phyloP scores from a whole-genome alignment of 2,888 invertebrate species.

The Mesopsocus fuscifrons region DNA sequence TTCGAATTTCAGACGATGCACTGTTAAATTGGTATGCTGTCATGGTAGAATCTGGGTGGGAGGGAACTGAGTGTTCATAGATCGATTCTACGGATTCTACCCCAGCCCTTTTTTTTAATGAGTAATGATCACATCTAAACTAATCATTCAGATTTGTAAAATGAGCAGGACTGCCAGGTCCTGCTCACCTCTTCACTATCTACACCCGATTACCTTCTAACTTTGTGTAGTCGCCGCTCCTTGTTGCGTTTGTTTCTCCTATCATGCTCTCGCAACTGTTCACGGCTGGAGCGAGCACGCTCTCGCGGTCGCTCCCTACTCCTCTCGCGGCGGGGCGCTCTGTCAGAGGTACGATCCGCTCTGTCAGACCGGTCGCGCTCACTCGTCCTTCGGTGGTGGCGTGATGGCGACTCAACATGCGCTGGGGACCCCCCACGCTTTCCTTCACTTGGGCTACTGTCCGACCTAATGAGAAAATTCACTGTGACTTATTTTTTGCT shows the following conservation, averaged over 20 bases:
- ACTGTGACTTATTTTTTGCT: too few species aligned
- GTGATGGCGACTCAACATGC: constrained; percentile 23
- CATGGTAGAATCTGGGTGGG: too few species aligned
- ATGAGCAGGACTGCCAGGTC: too few species aligned
- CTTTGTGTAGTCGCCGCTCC: constrained; percentile 6
- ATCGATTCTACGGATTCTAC: too few species aligned
- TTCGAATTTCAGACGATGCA: too few species aligned
- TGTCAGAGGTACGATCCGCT: too few species aligned
- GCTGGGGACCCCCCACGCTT: constrained; percentile 20
- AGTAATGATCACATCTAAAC: too few species aligned
- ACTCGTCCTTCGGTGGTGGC: constrained; percentile 27
- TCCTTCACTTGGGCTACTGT: constrained; percentile 21
- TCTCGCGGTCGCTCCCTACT: constrained; percentile 24
- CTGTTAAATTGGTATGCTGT: too few species aligned
- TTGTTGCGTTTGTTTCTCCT: constrained; percentile 7
- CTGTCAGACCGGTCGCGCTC: constrained; percentile 29
- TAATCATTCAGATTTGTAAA: too few species aligned
- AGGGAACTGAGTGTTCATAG: too few species aligned
- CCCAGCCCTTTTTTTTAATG: too few species aligned
- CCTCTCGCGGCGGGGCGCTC: constrained; percentile 23
- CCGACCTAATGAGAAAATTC: constrained; percentile 2
- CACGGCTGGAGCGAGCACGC: constrained; percentile 8
- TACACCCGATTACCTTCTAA: constrained; percentile 12
- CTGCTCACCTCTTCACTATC: neutral
- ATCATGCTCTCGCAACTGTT: constrained; percentile 4